Percentiles rank a stretch among this genome's conserved stretches.
Conservation (phyloP, 2,113 vertebrate species). For the Rynchops niger region DNA sequence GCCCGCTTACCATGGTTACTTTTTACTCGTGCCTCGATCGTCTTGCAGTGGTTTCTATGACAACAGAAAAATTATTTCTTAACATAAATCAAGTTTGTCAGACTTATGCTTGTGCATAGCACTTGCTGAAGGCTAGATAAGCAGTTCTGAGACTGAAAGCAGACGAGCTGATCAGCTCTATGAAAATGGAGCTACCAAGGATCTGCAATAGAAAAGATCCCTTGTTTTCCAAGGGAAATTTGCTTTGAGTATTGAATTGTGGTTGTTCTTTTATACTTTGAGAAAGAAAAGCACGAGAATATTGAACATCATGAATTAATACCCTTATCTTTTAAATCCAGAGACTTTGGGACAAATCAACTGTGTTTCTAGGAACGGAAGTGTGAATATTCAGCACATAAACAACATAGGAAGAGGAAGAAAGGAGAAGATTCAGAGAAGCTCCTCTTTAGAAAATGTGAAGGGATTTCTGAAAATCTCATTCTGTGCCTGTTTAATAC, state of each 20-base stretch:
- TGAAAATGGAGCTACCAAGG: background rate
- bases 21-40: constrained; percentile 12
- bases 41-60: constrained; percentile 63
- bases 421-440: background rate
- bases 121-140: constrained; percentile 32
- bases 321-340: background rate
- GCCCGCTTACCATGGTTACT: background rate
- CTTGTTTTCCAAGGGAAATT: background rate
- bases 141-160: constrained; percentile 5
- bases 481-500: background rate
- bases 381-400: background rate
- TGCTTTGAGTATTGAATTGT: background rate
- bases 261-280: background rate
- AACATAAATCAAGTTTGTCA: constrained; percentile 64
- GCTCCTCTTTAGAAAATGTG: background rate
- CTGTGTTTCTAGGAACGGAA: background rate
- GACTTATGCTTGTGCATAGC: constrained; percentile 23
- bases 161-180: background rate
- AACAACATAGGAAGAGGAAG: background rate
- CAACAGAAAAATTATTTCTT: constrained; percentile 49
- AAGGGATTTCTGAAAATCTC: background rate
- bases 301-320: background rate
- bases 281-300: background rate
- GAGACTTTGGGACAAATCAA: background rate
- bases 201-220: background rate